Percentiles rank a stretch among this genome's conserved stretches.
phyloP scores from a whole-genome alignment of 2,797 vertebrate genomes.

The Botia kubotai region DNA sequence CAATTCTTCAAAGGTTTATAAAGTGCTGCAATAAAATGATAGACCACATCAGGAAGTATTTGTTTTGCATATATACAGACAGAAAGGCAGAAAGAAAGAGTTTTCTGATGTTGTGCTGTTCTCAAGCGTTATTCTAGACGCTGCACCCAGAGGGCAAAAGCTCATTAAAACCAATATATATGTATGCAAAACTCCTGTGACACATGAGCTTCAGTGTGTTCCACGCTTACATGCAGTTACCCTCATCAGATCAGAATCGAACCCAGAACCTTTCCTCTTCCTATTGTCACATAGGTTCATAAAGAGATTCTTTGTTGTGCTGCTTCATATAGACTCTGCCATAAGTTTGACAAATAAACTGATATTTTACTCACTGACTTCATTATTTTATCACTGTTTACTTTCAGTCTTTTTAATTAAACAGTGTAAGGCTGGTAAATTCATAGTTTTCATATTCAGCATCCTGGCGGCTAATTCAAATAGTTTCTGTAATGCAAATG shows the following conservation, averaged over 20 bases:
- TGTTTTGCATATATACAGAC: not conserved
- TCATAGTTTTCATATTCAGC: conserved; percentile 8
- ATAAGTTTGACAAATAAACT: not conserved
- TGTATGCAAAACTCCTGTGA: conserved; percentile 22
- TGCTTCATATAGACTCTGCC: no score
- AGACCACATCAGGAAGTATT: not conserved
- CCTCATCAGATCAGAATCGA: not conserved
- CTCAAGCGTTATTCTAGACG: not conserved
- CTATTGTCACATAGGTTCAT: not conserved
- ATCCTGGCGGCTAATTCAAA: not conserved
- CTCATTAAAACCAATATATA: conserved; percentile 26
- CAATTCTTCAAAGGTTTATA: conserved; percentile 1
- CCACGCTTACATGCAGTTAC: not conserved
- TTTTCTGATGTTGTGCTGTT: no score
- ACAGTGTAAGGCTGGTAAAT: not conserved
- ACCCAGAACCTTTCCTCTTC: not conserved
- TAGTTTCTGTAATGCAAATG: conserved; percentile 3
- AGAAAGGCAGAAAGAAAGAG: no score
- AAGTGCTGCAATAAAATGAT: not conserved
- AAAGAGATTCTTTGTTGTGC: not conserved
- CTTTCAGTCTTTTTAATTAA: not conserved
- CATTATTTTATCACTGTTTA: not conserved
- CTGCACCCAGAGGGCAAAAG: conserved; percentile 18
- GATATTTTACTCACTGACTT: not conserved
- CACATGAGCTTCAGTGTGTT: not conserved